These are phyloP conservation scores for Dendrolimus houi DNA, from an alignment of 2,888 invertebrate genomes.

Conservation along the genomic window DNA sequence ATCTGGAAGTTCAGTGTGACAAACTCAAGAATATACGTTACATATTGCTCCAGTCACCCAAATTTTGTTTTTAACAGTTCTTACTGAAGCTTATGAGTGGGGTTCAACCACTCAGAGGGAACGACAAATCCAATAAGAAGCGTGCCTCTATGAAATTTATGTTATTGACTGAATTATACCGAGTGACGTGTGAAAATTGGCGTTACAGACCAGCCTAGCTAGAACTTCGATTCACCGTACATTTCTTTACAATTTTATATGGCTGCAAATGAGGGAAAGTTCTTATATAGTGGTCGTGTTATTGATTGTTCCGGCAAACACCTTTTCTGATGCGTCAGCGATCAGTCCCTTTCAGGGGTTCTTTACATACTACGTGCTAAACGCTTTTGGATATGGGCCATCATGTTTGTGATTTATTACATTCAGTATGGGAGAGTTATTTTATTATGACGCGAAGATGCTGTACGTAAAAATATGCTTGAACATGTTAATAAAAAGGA, in stretches of 20 bases:
- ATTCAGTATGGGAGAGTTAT: not conserved
- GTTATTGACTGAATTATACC: constrained; percentile 69
- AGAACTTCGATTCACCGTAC: constrained; percentile 34
- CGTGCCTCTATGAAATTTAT: constrained; percentile 64
- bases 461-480: no score
- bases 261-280: constrained; percentile 29
- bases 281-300: constrained; percentile 43
- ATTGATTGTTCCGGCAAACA: constrained; percentile 65
- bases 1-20: no score
- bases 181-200: constrained; percentile 57
- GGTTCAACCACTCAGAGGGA: constrained; percentile 52
- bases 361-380: constrained; percentile 60
- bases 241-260: constrained; percentile 22
- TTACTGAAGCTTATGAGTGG: constrained; percentile 12
- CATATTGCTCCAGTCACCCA: no score
- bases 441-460: constrained; percentile 1
- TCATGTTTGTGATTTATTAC: constrained; percentile 41
- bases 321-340: constrained; percentile 63
- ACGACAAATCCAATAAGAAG: constrained; percentile 67
- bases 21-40: no score
- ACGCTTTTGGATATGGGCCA: constrained; percentile 44
- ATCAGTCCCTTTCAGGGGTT: constrained; percentile 42
- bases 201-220: constrained; percentile 30
- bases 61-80: not conserved
- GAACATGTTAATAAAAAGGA: no score